Conservation (phyloP, 2,888 invertebrate species). For the Lottia scabra region DNA sequence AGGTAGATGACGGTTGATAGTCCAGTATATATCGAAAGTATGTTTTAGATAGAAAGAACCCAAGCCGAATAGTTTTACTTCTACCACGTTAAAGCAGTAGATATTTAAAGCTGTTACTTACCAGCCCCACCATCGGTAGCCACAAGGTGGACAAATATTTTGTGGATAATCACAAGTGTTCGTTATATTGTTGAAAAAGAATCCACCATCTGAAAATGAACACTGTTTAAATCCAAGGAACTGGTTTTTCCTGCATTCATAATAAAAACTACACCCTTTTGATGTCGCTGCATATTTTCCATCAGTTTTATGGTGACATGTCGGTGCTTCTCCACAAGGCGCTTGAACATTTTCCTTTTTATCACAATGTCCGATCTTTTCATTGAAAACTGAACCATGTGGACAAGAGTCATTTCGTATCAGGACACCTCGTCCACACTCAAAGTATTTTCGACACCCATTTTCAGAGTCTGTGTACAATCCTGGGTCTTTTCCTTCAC, state of each 20-base stretch:
- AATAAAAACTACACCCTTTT: slow-evolving; percentile 39
- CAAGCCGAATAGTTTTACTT: no score
- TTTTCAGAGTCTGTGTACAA: slow-evolving; percentile 26
- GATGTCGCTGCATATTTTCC: slow-evolving; percentile 33
- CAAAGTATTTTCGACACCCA: slow-evolving; percentile 32
- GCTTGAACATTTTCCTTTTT: slow-evolving; percentile 28
- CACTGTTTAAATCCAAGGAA: slow-evolving; percentile 35
- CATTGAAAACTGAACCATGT: slow-evolving; percentile 32
- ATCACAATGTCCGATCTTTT: slow-evolving; percentile 34
- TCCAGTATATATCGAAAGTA: no score
- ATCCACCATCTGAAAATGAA: slow-evolving; percentile 30
- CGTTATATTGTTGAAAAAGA: slow-evolving; percentile 38
- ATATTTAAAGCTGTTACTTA: slow-evolving; percentile 20
- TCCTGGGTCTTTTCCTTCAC: slow-evolving; percentile 32
- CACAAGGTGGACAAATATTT: slow-evolving; percentile 46
- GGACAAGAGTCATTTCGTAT: slow-evolving; percentile 35
- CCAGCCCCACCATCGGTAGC: slow-evolving; percentile 47
- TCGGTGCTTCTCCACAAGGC: slow-evolving; percentile 33
- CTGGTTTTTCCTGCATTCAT: slow-evolving; percentile 27
- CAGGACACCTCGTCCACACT: slow-evolving; percentile 36
- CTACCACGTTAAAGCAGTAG: no score
- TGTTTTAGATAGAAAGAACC: no score
- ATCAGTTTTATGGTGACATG: slow-evolving; percentile 29
- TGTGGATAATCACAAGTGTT: slow-evolving; percentile 38
- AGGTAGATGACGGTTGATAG: no score